These are phyloP conservation scores for Drosophila diplacantha DNA, from an alignment of 2,888 invertebrate genomes.

Conservation along the genomic window DNA sequence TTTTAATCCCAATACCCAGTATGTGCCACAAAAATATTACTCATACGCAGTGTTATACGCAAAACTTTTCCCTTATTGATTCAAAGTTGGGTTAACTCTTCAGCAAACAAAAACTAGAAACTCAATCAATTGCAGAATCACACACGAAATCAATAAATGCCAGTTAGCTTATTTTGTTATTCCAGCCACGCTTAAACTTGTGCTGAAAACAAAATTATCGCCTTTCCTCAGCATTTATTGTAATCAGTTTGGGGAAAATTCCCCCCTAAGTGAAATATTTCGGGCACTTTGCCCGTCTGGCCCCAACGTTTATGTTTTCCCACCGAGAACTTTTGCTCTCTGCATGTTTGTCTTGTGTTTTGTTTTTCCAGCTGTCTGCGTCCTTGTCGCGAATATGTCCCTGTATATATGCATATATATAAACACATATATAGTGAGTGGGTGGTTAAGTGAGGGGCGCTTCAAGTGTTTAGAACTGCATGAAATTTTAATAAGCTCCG, in stretches of 20 bases:
- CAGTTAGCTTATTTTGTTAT: conserved; percentile 45
- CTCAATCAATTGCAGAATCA: conserved; percentile 30
- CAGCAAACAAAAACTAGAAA: conserved; percentile 14
- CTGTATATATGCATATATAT: neutral
- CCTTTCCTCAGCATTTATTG: conserved; percentile 61
- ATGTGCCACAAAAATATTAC: neutral
- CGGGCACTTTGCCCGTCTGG: conserved; percentile 46
- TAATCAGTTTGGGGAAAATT: conserved; percentile 47
- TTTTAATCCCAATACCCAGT: too few species aligned
- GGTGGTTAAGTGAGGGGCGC: conserved; percentile 19
- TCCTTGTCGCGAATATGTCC: conserved; percentile 24
- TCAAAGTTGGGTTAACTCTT: conserved; percentile 4
- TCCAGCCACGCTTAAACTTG: conserved; percentile 53
- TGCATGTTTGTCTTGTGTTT: conserved; percentile 46
- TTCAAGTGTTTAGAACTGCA: conserved; percentile 59
- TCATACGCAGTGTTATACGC: neutral
- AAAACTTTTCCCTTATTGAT: conserved; percentile 12
- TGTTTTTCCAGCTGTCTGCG: conserved; percentile 28
- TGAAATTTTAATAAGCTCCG: conserved; percentile 65
- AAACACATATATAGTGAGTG: neutral
- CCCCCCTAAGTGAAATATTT: conserved; percentile 47
- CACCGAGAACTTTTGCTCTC: conserved; percentile 37
- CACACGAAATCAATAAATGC: conserved; percentile 55
- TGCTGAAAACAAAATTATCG: conserved; percentile 65
- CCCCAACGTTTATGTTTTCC: conserved; percentile 28